Percentiles rank a stretch among this genome's conserved stretches.
These are phyloP conservation scores for Halocynthia roretzi DNA, from an alignment of 23 tunicate species.

Conservation along the genomic window DNA sequence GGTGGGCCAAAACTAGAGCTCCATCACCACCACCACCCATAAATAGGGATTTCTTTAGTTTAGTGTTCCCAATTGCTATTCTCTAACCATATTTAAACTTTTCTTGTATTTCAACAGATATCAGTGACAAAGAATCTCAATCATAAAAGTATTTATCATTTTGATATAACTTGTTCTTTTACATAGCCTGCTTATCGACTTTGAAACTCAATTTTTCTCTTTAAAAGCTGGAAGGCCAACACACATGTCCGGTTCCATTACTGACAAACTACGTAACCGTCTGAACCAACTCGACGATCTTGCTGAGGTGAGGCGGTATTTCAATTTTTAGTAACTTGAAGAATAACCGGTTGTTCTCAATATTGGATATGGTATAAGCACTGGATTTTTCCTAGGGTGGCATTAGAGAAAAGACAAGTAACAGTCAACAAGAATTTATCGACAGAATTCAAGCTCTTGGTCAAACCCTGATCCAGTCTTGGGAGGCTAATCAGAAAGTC, in stretches of 20 bases:
- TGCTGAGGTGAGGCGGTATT: slow-evolving; percentile 31
- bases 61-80: too few relatives aligned
- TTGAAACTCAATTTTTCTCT: too few relatives aligned
- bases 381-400: slow-evolving; percentile 39
- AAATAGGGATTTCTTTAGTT: too few relatives aligned
- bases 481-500: slow-evolving; percentile 84
- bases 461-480: slow-evolving; percentile 46
- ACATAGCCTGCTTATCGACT: too few relatives aligned
- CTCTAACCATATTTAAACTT: too few relatives aligned
- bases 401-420: slow-evolving; percentile 48
- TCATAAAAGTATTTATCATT: too few relatives aligned
- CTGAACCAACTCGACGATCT: slow-evolving; percentile 83
- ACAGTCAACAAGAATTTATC: slow-evolving; percentile 74
- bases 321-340: background rate
- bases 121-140: too few relatives aligned
- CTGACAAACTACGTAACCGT: slow-evolving; percentile 62
- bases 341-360: background rate
- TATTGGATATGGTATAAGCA: background rate
- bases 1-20: too few relatives aligned
- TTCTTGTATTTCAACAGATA: too few relatives aligned
- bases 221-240: too few relatives aligned
- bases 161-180: too few relatives aligned
- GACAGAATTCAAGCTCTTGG: slow-evolving; percentile 43
- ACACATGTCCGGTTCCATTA: slow-evolving; percentile 24
- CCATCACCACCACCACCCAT: too few relatives aligned